These are phyloP conservation scores for Grapholita molesta DNA, from an alignment of 1,140 invertebrate genomes.

Conservation along the genomic window DNA sequence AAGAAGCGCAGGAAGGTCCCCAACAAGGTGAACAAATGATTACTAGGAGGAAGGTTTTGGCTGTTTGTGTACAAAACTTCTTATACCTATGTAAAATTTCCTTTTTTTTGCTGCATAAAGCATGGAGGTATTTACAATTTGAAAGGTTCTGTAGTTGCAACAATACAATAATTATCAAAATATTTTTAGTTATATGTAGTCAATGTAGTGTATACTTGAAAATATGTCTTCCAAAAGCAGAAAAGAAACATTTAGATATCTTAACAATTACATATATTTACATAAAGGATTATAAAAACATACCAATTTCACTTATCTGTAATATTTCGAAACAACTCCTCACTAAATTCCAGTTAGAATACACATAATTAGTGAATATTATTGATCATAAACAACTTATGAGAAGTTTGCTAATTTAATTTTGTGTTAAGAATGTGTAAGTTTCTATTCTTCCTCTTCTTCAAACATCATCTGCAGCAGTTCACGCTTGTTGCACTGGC, in stretches of 20 bases:
- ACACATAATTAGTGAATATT: too few relatives aligned
- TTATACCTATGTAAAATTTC: too few relatives aligned
- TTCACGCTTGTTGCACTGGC: constrained; percentile 82
- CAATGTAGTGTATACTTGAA: too few relatives aligned
- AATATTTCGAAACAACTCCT: neutral
- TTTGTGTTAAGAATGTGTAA: neutral
- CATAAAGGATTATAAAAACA: neutral
- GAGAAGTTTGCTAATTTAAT: neutral
- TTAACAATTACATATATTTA: neutral
- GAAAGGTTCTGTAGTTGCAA: too few relatives aligned
- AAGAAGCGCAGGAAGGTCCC: neutral
- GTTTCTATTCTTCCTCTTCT: constrained; percentile 76
- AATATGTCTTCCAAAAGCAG: too few relatives aligned
- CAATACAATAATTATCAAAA: too few relatives aligned
- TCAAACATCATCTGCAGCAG: constrained; percentile 84
- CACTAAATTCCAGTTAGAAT: too few relatives aligned
- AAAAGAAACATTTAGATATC: neutral
- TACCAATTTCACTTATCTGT: neutral
- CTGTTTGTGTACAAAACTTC: too few relatives aligned
- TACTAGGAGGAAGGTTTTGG: too few relatives aligned
- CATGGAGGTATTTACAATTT: too few relatives aligned
- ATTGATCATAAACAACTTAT: neutral
- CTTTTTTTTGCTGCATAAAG: too few relatives aligned
- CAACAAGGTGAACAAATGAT: neutral
- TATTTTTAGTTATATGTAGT: too few relatives aligned